Evolutionary conservation across 2,113 vertebrate genomes (phyloP).

Genomic region (Dromaius novaehollandiae): DNA sequence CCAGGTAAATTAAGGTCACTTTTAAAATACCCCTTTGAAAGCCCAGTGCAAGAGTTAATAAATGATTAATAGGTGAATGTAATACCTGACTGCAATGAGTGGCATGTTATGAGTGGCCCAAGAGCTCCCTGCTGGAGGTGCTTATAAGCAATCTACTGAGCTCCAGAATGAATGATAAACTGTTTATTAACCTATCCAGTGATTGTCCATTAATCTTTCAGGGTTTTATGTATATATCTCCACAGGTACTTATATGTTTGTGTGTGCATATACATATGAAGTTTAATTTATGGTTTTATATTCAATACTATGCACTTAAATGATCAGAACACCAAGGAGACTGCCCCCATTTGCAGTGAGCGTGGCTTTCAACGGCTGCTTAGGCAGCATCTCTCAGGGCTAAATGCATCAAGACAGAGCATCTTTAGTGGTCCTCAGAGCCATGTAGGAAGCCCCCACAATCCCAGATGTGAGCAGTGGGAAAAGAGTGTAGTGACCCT

Average conservation of each 20-base stretch:
- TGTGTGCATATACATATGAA: accelerated
- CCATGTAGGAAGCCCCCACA: accelerated
- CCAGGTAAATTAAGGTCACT: neutral
- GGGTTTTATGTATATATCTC: neutral
- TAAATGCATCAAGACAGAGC: neutral
- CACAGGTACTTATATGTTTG: neutral
- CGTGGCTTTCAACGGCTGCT: neutral
- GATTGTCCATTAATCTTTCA: neutral
- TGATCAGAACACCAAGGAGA: neutral
- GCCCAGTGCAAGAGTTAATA: neutral
- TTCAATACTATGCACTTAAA: neutral
- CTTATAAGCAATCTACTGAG: neutral
- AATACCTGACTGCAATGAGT: neutral
- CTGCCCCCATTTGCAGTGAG: neutral
- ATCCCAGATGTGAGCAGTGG: neutral
- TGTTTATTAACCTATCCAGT: neutral
- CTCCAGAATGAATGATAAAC: neutral
- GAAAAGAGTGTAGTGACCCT: neutral
- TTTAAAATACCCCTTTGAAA: neutral
- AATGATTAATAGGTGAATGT: neutral
- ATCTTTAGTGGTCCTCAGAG: neutral
- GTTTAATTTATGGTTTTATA: neutral
- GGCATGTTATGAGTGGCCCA: neutral
- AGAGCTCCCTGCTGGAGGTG: neutral
- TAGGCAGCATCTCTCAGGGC: neutral